These are phyloP conservation scores for Oryzias dopingdopingensis DNA, from an alignment of 2,797 vertebrate species.

Conservation along the genomic window DNA sequence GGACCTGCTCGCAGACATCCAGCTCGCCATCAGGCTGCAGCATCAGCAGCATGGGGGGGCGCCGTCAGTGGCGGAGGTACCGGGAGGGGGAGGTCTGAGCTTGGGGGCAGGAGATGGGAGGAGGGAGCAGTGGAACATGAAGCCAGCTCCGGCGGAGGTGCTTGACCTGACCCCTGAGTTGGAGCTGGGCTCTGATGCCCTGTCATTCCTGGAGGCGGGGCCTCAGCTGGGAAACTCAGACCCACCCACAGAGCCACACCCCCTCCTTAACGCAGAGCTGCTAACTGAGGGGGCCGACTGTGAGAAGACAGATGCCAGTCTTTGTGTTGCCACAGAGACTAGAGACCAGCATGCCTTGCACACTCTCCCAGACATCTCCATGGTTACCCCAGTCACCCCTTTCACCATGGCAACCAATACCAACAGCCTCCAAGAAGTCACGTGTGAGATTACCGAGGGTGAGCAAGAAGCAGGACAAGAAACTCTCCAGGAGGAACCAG, in stretches of 20 bases:
- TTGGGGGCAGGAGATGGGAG: slow-evolving; percentile 57
- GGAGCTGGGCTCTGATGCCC: slow-evolving; percentile 65
- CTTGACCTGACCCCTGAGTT: slow-evolving; percentile 70
- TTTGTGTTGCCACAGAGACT: slow-evolving; percentile 72
- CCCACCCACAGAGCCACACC: slow-evolving; percentile 37
- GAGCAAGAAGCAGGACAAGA: slow-evolving; percentile 20
- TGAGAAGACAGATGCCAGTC: slow-evolving; percentile 35
- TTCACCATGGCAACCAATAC: slow-evolving; percentile 60
- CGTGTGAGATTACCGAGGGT: slow-evolving; percentile 49
- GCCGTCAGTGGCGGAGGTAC: slow-evolving; percentile 55
- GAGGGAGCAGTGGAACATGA: slow-evolving; percentile 61
- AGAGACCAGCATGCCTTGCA: slow-evolving; percentile 70
- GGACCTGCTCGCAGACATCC: slow-evolving; percentile 95
- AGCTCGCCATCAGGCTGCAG: slow-evolving; percentile 91
- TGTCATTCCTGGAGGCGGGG: slow-evolving; percentile 71
- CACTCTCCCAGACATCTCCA: slow-evolving; percentile 46
- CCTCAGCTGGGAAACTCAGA: slow-evolving; percentile 43
- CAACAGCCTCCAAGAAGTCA: slow-evolving; percentile 63
- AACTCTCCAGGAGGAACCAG: slow-evolving; percentile 15
- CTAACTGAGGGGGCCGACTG: slow-evolving; percentile 13
- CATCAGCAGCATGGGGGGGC: slow-evolving; percentile 81
- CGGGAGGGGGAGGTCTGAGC: slow-evolving; percentile 49
- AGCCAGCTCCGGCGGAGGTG: slow-evolving; percentile 66
- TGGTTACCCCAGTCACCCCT: slow-evolving; percentile 42
- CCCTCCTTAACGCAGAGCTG: slow-evolving; percentile 25